Base-by-base conservation (phyloP, 2,113 vertebrate species). In the Excalfactoria chinensis region DNA sequence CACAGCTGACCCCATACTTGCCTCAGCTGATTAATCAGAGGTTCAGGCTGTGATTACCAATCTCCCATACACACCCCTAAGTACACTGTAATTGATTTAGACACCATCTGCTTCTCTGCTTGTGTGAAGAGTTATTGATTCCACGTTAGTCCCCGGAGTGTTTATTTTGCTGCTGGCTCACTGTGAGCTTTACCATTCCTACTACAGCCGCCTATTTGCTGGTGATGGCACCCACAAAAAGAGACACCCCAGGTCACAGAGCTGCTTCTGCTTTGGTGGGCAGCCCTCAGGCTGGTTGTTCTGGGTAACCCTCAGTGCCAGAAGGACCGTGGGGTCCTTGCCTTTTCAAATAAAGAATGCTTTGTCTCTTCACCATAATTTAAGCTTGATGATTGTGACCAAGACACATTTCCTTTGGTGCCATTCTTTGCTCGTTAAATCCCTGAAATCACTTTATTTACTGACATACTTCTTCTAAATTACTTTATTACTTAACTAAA, bases 381-480 rank as follows among this genome's bases (percentile, higher is more conserved):
- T 37, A 55, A 94, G 40, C 56, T 66, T 71, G 69, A 40, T 64
- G 75, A 71, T 3, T 8, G 68, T 41, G 13, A 79, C 68, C 64
- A 84, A 91, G 68, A 64, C 55, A 60, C 44, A 60, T 83, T 91
- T 88, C 66, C 89, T 96, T 71, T 86, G 55, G 78, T 71, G 68
- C 34, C 51, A 70, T 81, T 46, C 69, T 84, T 84, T 75, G 48
- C 81, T 88, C 64, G 80, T 88, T 95, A 95, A 80, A 79, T 56
- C 91, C 70, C 40, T 43, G 11, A 41, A 84, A 62, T 72, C 48
- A 43, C 77, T 92, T 80, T 80, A 88, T 86, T 96, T 95, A 92
- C 93, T 63, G 91, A 86, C 88, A 92, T 48, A 34, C 23, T 88
- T 76, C 62, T 95, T 86, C 84, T 79, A 72, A 89, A 93, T 95